Evolutionary conservation across 2,797 vertebrate species (phyloP), one percentile per base, ranked within the genome.

Genomic region (Prunella strophiata): DNA sequence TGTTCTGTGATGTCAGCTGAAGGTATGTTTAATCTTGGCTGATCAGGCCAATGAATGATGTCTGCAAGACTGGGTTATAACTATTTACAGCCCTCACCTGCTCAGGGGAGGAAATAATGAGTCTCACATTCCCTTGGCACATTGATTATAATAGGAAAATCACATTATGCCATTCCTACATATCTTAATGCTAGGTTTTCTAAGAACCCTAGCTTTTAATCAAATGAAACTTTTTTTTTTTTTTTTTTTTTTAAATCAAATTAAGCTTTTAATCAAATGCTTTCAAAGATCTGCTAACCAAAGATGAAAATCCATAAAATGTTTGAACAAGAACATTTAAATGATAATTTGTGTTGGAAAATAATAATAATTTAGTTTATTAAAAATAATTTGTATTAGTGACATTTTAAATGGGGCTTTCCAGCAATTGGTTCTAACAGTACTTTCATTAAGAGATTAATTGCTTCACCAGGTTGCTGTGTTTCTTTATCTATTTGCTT

Each of bases 21-120:
- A 81, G 26, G 4, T 61, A 43, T 13, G 23, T 34, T 54, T 65
- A 43, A 13, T 54, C 16, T 25, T 58, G 32, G 52, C 32, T 50
- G 16, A 18, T 21, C 0, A 4, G n/a, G 16, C 14, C 7, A 75
- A 7, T 48, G 27, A 45, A 26, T 20, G 10, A 42, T 48, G 42
- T 59, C 29, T 14, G 32, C 15, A 0, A 63, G 29, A 13, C 4
- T 62, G 42, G 7, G 3, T 55, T 83, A 14, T 63, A 63, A 40
- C n/a, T 48, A 2, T 62, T 55, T 48, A 30, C 18, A 89, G 9
- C 8, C 40, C 30, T 45, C 36, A 67, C 7, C 7, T 71, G 2
- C 45, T 81, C 61, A n/a, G 4, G 3, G 9, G 11, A 75, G 21
- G 23, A 71, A 72, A 83, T 55, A 5, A 27, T 0, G 0, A 55